phyloP scores from a whole-genome alignment of 2,888 invertebrate genomes.

The Sminthurinus aureus region DNA sequence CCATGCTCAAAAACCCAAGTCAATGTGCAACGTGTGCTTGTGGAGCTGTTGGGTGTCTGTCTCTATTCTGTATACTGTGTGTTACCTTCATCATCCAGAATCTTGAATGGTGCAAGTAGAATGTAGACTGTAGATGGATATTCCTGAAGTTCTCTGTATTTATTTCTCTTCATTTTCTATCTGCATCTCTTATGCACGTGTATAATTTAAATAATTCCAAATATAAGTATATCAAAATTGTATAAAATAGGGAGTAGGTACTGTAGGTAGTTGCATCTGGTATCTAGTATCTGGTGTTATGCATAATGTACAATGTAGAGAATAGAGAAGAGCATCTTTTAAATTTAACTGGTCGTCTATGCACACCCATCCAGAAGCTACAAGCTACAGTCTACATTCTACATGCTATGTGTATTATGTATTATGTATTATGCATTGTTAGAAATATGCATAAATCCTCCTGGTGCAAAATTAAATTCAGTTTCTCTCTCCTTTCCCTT shows the following conservation, averaged over 20 bases:
- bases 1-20: background rate
- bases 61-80: background rate
- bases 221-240: background rate
- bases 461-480: constrained; percentile 41
- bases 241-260: too few relatives aligned
- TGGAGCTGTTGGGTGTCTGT: background rate
- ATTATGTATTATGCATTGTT: background rate
- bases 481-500: constrained; percentile 7
- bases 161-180: constrained; percentile 12
- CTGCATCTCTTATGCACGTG: background rate
- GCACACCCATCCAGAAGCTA: background rate
- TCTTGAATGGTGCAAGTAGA: too few relatives aligned
- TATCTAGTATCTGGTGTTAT: too few relatives aligned
- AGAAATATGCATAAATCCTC: constrained; percentile 28
- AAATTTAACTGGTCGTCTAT: constrained; percentile 14
- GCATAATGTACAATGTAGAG: too few relatives aligned
- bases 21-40: background rate
- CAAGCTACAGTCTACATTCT: background rate
- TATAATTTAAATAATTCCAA: background rate
- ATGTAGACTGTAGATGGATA: too few relatives aligned
- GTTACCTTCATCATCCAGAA: too few relatives aligned
- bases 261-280: too few relatives aligned
- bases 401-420: background rate
- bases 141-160: background rate
- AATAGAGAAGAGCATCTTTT: background rate